Percentiles rank a stretch among this genome's conserved stretches.
Conservation (phyloP, 92 coral and sea anemone species). For the Nematostella vectensis region DNA sequence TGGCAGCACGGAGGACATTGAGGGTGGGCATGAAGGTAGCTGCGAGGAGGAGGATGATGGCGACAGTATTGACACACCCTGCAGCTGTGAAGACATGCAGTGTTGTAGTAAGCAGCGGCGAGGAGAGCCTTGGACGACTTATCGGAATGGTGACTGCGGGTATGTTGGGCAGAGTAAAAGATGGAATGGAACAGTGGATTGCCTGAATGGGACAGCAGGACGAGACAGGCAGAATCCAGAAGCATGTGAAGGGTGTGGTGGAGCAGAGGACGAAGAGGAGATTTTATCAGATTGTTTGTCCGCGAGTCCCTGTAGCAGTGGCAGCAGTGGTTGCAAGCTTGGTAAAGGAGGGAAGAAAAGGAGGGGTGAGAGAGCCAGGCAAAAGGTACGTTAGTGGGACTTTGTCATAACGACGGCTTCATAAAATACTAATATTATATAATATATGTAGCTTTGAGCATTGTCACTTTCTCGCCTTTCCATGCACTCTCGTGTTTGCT, state of each 20-base stretch:
- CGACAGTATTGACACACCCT: slow-evolving; percentile 59
- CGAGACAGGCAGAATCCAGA: slow-evolving; percentile 21
- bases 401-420: too few relatives aligned
- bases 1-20: slow-evolving; percentile 50
- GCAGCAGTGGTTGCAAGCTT: slow-evolving; percentile 13
- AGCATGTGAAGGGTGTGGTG: slow-evolving; percentile 12
- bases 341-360: slow-evolving; percentile 29
- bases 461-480: too few relatives aligned
- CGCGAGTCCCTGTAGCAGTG: slow-evolving; percentile 32
- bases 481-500: too few relatives aligned
- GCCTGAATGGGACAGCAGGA: slow-evolving; percentile 19
- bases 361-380: slow-evolving; percentile 23
- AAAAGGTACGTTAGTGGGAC: slow-evolving; percentile 6
- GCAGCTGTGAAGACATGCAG: slow-evolving; percentile 64
- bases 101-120: slow-evolving; percentile 25
- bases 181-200: slow-evolving; percentile 26
- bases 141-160: slow-evolving; percentile 59
- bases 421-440: too few relatives aligned
- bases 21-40: slow-evolving; percentile 45
- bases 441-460: too few relatives aligned
- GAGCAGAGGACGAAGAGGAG: slow-evolving; percentile 32
- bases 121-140: slow-evolving; percentile 19
- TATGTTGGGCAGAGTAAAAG: slow-evolving; percentile 36
- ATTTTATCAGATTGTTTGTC: slow-evolving; percentile 34
- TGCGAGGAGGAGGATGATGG: slow-evolving; percentile 78